Evolutionary conservation across 2,113 vertebrate species (phyloP).

Genomic region (human (Homo sapiens)): DNA sequence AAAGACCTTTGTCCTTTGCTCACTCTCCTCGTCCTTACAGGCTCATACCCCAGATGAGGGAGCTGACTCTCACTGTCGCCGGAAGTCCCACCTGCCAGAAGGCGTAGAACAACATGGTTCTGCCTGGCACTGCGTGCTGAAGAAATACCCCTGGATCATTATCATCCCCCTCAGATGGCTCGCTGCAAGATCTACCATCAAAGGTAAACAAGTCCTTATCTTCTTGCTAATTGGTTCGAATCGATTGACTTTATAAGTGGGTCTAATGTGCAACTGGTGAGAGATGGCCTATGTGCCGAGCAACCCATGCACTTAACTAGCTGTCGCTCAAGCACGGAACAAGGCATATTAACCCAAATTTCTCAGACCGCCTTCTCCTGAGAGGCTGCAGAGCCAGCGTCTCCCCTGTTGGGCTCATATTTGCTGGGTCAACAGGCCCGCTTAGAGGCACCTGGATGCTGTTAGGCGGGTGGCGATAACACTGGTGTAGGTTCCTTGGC

Average conservation of each 20-base stretch:
- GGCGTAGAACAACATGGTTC: background rate
- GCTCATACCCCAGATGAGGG: background rate
- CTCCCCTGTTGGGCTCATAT: background rate
- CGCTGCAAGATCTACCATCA: constrained; percentile 14
- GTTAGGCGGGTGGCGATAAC: background rate
- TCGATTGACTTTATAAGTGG: constrained; percentile 61
- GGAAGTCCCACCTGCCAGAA: background rate
- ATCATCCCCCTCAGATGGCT: background rate
- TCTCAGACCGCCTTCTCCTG: background rate
- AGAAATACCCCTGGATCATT: background rate
- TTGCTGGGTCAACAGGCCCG: constrained; percentile 36
- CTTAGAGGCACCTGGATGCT: background rate
- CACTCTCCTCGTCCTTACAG: background rate
- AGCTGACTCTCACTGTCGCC: background rate
- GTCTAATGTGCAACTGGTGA: constrained; percentile 44
- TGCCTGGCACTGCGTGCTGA: background rate
- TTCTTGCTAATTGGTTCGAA: constrained; percentile 64
- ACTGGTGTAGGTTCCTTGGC: background rate
- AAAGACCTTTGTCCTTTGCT: background rate
- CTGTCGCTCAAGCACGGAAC: constrained; percentile 54
- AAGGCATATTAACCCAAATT: constrained; percentile 57
- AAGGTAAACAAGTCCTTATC: constrained; percentile 67
- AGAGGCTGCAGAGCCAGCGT: background rate
- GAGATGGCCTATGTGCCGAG: background rate
- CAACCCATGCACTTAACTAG: constrained; percentile 35